A percentile compares a stretch with the other conserved stretches of the same genome.
These are phyloP conservation scores for Laticauda laticaudata DNA, from an alignment of 2,113 vertebrate genomes.

Conservation along the genomic window DNA sequence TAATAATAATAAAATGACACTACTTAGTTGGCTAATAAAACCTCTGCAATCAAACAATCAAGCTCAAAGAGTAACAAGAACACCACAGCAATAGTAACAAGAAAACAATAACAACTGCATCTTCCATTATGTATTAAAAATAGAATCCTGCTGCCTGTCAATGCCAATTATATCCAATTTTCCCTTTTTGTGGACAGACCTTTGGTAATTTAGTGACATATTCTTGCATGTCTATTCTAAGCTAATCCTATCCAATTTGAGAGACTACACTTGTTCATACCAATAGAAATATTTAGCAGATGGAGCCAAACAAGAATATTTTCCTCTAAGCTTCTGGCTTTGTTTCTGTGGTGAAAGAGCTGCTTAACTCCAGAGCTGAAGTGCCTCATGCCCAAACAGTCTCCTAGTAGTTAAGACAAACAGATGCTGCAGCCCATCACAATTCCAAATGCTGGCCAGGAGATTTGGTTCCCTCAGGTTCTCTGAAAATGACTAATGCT, in stretches of 20 bases:
- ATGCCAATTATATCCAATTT: neutral
- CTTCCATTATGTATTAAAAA: neutral
- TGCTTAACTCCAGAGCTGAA: neutral
- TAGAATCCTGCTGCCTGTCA: neutral
- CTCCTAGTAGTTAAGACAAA: conserved; percentile 56
- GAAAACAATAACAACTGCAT: neutral
- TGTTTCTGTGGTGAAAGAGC: conserved; percentile 2
- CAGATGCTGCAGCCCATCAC: conserved; percentile 55
- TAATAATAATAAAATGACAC: neutral
- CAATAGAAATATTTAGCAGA: conserved; percentile 1
- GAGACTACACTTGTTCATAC: neutral
- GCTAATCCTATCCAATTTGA: neutral
- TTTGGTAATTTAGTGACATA: neutral
- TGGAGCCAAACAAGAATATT: neutral
- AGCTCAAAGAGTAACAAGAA: neutral
- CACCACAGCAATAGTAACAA: neutral
- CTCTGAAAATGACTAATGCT: conserved; percentile 65
- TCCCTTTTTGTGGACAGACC: neutral
- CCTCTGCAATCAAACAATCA: neutral
- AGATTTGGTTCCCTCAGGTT: conserved; percentile 37
- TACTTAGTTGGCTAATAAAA: neutral
- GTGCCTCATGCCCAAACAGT: conserved; percentile 16
- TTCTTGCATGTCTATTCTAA: neutral
- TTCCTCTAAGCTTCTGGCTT: neutral
- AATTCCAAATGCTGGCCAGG: conserved; percentile 56